Conservation (phyloP, 2,113 vertebrate genomes). For the Trematomus loennbergii region DNA sequence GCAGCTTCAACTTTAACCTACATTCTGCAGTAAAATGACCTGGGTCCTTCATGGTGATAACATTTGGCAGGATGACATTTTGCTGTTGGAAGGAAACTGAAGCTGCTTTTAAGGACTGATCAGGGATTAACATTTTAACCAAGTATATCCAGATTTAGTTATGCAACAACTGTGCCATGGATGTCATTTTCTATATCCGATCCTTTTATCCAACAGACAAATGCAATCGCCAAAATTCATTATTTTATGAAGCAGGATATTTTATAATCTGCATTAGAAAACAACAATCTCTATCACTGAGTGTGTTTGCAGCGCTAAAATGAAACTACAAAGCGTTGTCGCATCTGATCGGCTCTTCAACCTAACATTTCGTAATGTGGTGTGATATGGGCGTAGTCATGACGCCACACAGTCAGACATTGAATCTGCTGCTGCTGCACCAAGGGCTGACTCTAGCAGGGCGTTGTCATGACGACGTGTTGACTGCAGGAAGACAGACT, state of each 20-base stretch:
- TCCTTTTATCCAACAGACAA: slow-evolving; percentile 21
- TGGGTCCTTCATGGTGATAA: neutral
- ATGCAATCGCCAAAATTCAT: neutral
- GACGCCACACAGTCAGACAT: slow-evolving; percentile 49
- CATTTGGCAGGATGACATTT: slow-evolving; percentile 19
- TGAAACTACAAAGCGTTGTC: neutral
- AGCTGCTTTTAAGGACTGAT: slow-evolving; percentile 56
- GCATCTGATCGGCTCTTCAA: neutral
- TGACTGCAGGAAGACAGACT: slow-evolving; percentile 35
- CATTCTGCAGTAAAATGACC: neutral
- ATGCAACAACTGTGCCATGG: slow-evolving; percentile 18
- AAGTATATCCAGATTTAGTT: slow-evolving; percentile 42
- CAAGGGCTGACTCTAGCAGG: slow-evolving; percentile 26
- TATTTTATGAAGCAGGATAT: neutral
- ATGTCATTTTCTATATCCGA: slow-evolving; percentile 19
- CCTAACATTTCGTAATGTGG: slow-evolving; percentile 26
- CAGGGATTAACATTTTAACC: slow-evolving; percentile 53
- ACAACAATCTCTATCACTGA: neutral
- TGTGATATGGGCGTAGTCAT: slow-evolving; percentile 61
- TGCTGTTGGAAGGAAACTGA: slow-evolving; percentile 10
- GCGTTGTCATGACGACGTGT: slow-evolving; percentile 56
- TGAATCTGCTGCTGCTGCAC: slow-evolving; percentile 47
- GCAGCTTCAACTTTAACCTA: neutral
- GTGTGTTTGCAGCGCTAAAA: neutral
- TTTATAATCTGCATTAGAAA: slow-evolving; percentile 4